Evolutionary conservation across 2,888 invertebrate species (phyloP).

Genomic region (Bellardia bayeri): DNA sequence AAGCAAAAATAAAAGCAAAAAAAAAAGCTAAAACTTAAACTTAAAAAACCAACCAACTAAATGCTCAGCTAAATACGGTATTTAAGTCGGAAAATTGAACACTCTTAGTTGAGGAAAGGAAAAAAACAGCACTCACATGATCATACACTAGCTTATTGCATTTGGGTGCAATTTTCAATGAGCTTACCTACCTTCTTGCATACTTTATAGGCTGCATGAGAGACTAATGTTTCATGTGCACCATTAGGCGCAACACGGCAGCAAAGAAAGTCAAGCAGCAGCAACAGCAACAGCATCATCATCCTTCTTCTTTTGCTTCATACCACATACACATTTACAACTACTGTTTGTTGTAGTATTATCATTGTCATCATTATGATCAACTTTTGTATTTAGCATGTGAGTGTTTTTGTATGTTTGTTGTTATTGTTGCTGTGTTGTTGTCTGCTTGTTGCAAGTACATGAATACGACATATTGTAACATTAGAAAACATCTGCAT

Average conservation of each 20-base stretch:
- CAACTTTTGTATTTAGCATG: slow-evolving; percentile 45
- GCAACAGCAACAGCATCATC: slow-evolving; percentile 12
- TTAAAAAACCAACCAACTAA: slow-evolving; percentile 61
- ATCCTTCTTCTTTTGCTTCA: not conserved
- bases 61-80: slow-evolving; percentile 74
- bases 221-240: slow-evolving; percentile 70
- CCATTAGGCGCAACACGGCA: slow-evolving; percentile 71
- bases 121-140: slow-evolving; percentile 50
- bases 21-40: not conserved
- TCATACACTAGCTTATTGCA: slow-evolving; percentile 33
- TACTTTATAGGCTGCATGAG: slow-evolving; percentile 42
- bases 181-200: slow-evolving; percentile 13
- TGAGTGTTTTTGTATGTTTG: not conserved
- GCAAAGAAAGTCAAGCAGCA: slow-evolving; percentile 51
- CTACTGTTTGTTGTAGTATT: slow-evolving; percentile 44
- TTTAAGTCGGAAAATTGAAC: slow-evolving; percentile 74
- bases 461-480: slow-evolving; percentile 64
- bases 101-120: slow-evolving; percentile 52
- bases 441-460: slow-evolving; percentile 49
- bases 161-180: slow-evolving; percentile 29
- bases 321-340: slow-evolving; percentile 5
- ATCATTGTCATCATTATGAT: slow-evolving; percentile 63
- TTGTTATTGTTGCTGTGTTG: not conserved
- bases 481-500: slow-evolving; percentile 73
- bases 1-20: slow-evolving; percentile 33